phyloP scores from a whole-genome alignment of 2,888 invertebrate genomes.

The Athalia cordata region DNA sequence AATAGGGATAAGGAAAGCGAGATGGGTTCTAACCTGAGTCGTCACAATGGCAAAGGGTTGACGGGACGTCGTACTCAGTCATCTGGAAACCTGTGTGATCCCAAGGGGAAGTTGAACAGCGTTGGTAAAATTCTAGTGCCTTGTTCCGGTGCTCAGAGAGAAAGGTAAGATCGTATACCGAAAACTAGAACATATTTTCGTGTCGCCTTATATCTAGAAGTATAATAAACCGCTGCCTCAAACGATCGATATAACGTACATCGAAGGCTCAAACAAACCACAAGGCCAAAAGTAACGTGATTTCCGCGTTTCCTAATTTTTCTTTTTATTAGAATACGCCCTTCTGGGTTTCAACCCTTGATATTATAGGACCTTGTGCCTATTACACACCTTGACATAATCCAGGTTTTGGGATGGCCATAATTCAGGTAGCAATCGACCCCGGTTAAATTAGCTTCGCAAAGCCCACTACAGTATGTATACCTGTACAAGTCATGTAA shows the following conservation, averaged over 20 bases:
- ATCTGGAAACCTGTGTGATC: conserved; percentile 85
- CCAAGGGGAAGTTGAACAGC: conserved; percentile 70
- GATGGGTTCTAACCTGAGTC: conserved; percentile 88
- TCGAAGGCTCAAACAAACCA: too few relatives aligned
- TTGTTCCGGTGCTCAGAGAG: conserved; percentile 67
- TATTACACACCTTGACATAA: background rate
- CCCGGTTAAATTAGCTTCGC: conserved; percentile 20
- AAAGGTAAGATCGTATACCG: conserved; percentile 58
- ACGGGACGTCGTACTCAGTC: conserved; percentile 84
- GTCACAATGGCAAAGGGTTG: conserved; percentile 83
- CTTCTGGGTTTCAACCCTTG: background rate
- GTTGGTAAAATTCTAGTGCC: conserved; percentile 69
- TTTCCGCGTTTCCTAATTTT: too few relatives aligned
- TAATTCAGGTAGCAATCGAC: conserved; percentile 25
- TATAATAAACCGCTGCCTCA: too few relatives aligned
- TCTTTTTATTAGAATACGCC: too few relatives aligned
- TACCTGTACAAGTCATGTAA: background rate
- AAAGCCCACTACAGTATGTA: background rate
- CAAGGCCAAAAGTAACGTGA: too few relatives aligned
- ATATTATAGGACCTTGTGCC: conserved; percentile 12
- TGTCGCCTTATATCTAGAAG: too few relatives aligned
- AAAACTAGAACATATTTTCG: background rate
- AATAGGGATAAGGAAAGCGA: conserved; percentile 59
- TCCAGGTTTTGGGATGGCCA: conserved; percentile 11
- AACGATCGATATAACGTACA: too few relatives aligned